These are phyloP conservation scores for Schizopygopsis pylzovi DNA, from an alignment of 2,797 vertebrate species.

Conservation along the genomic window DNA sequence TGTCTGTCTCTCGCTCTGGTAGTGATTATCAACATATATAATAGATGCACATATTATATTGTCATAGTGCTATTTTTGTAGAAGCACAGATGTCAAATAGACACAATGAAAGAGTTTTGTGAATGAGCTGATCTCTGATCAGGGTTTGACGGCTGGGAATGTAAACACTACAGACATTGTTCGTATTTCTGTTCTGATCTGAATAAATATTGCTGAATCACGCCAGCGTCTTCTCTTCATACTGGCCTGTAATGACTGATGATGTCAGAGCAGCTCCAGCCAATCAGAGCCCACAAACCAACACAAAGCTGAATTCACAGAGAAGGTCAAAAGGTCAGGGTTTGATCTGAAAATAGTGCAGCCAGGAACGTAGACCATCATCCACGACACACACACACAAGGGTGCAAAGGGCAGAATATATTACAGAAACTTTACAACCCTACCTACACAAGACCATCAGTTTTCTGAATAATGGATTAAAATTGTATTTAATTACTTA, in stretches of 20 bases:
- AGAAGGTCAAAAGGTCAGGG: not conserved
- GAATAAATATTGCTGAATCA: conserved; percentile 20
- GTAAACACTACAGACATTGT: conserved; percentile 11
- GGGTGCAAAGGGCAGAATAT: too few species aligned
- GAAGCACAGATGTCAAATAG: not conserved
- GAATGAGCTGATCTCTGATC: not conserved
- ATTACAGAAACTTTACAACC: too few species aligned
- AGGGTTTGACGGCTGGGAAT: not conserved
- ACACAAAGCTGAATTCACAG: not conserved
- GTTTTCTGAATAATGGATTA: not conserved
- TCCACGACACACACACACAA: not conserved
- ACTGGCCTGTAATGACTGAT: not conserved
- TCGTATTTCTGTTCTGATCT: not conserved
- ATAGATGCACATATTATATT: conserved; percentile 5
- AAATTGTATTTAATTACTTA: not conserved
- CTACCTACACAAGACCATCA: not conserved
- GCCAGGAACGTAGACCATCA: not conserved
- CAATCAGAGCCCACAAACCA: not conserved
- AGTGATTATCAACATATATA: not conserved
- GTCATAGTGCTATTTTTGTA: conserved; percentile 41
- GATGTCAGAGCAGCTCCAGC: not conserved
- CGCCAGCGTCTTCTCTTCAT: not conserved
- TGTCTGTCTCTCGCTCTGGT: conserved; percentile 18
- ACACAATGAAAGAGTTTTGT: not conserved
- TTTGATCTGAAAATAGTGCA: not conserved